These are phyloP conservation scores for Pentalonia nigronervosa DNA, from an alignment of 1,140 invertebrate genomes.

Conservation along the genomic window DNA sequence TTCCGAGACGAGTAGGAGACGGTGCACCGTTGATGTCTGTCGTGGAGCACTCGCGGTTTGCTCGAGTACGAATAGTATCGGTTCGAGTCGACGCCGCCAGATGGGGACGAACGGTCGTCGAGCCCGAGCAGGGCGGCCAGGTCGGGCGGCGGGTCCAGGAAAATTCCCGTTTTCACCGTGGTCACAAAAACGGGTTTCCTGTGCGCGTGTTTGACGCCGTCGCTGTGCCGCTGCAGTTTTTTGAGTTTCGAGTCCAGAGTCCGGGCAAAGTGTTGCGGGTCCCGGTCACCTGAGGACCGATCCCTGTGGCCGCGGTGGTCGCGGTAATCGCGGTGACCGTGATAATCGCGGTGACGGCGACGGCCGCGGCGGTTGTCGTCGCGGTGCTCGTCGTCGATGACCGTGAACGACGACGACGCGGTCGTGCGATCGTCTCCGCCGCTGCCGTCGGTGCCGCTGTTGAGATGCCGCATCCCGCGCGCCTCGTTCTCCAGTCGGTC, in stretches of 20 bases:
- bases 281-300: slow-evolving; percentile 58
- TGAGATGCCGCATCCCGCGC: neutral
- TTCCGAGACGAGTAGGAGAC: neutral
- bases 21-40: slow-evolving; percentile 52
- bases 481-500: neutral
- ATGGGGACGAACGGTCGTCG: slow-evolving; percentile 61
- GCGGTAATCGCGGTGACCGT: neutral
- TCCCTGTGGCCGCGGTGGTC: neutral
- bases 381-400: slow-evolving; percentile 59
- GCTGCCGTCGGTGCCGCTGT: neutral
- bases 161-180: slow-evolving; percentile 79
- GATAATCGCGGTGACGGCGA: slow-evolving; percentile 58
- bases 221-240: slow-evolving; percentile 66
- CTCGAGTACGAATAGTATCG: slow-evolving; percentile 71
- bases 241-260: slow-evolving; percentile 72
- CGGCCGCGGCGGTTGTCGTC: slow-evolving; percentile 42
- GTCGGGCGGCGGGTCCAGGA: slow-evolving; percentile 78
- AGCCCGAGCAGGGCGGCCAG: slow-evolving; percentile 72
- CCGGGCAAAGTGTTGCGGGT: slow-evolving; percentile 68
- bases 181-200: slow-evolving; percentile 71
- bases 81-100: slow-evolving; percentile 62
- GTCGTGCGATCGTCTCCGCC: neutral
- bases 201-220: neutral
- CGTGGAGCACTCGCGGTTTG: slow-evolving; percentile 67
- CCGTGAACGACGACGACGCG: slow-evolving; percentile 30